phyloP scores from a whole-genome alignment of 2,113 vertebrate genomes.

The Pseudopipra pipra region DNA sequence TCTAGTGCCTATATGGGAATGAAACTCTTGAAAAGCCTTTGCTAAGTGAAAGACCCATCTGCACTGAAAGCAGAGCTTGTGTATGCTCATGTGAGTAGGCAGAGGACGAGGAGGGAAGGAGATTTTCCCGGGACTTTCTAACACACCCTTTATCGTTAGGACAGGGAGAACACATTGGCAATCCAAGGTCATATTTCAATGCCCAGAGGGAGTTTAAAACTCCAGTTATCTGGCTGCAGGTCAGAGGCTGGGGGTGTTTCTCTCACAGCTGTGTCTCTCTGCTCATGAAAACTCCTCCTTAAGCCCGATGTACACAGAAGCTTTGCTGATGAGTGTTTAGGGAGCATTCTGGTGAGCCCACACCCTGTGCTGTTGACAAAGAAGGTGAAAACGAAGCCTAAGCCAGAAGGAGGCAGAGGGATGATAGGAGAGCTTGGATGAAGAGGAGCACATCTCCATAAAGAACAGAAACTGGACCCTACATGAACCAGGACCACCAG shows the following conservation, averaged over 20 bases:
- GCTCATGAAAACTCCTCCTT: background rate
- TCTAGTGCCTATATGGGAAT: background rate
- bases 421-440: background rate
- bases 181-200: background rate
- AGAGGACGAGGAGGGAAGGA: background rate
- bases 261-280: background rate
- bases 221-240: background rate
- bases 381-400: background rate
- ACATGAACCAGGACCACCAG: rapidly evolving
- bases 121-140: background rate
- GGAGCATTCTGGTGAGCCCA: background rate
- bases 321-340: background rate
- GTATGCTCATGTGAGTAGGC: background rate
- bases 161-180: background rate
- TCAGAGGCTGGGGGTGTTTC: background rate
- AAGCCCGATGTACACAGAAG: background rate
- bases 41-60: background rate
- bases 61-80: background rate
- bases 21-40: background rate
- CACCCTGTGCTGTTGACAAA: background rate
- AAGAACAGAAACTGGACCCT: background rate
- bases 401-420: background rate
- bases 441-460: background rate
- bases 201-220: background rate
- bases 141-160: background rate